Evolutionary conservation across 2,888 invertebrate genomes (phyloP).

Genomic region (Rhagonycha lutea): DNA sequence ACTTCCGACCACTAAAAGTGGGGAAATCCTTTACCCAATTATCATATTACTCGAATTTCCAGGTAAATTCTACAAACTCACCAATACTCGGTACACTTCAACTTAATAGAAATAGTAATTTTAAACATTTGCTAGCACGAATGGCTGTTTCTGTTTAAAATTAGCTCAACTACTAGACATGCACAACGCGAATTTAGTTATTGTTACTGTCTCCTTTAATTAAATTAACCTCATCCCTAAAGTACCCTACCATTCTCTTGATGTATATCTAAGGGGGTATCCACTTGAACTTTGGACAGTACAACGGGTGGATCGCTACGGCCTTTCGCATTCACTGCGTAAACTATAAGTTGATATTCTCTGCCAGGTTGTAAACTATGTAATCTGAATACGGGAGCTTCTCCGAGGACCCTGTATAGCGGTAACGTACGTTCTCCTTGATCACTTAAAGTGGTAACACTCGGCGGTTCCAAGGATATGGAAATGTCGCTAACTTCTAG

Average conservation of each 20-base stretch:
- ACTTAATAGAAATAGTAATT: conserved; percentile 9
- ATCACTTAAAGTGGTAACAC: conserved; percentile 54
- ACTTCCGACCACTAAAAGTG: background rate
- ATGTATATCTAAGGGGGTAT: conserved; percentile 38
- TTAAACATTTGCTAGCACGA: conserved; percentile 14
- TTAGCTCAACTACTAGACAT: conserved; percentile 43
- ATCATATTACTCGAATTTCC: conserved; percentile 5
- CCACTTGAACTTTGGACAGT: conserved; percentile 63
- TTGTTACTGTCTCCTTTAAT: conserved; percentile 51
- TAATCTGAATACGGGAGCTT: conserved; percentile 72
- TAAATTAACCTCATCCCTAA: conserved; percentile 47
- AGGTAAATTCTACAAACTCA: conserved; percentile 7
- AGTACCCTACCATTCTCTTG: conserved; percentile 41
- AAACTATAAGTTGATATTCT: conserved; percentile 78
- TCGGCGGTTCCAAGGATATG: conserved; percentile 52
- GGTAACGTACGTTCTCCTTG: conserved; percentile 50
- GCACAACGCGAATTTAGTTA: conserved; percentile 47
- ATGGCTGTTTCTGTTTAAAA: conserved; percentile 36
- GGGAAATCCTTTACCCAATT: conserved; percentile 6
- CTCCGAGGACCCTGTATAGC: conserved; percentile 65
- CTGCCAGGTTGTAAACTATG: conserved; percentile 76
- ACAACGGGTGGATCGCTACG: conserved; percentile 75
- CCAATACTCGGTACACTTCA: conserved; percentile 4
- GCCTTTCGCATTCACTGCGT: conserved; percentile 82
- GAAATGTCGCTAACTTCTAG: conserved; percentile 75